Percentiles rank a stretch among this genome's conserved stretches.
Evolutionary conservation across 2,113 vertebrate genomes (phyloP).

Genomic region (Rhinopomastus cyanomelas): DNA sequence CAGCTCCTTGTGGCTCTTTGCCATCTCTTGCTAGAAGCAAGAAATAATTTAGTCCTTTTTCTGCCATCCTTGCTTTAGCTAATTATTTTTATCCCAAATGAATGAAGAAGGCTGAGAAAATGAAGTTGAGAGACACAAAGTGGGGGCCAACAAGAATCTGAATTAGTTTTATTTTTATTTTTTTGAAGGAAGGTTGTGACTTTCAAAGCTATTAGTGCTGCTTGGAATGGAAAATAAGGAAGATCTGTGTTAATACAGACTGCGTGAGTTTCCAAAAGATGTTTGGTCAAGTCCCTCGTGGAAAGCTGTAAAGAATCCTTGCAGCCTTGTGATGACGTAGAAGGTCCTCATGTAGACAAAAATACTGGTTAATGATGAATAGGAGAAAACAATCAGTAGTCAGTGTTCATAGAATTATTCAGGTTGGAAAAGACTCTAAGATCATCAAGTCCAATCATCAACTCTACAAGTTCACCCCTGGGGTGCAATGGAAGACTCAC

Average conservation of each 20-base stretch:
- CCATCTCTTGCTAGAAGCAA: not conserved
- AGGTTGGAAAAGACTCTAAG: no score
- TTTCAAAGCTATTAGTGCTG: not conserved
- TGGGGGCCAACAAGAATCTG: not conserved
- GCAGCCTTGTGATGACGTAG: not conserved
- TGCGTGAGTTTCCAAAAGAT: not conserved
- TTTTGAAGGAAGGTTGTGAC: not conserved
- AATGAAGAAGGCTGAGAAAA: not conserved
- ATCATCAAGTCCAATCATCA: no score
- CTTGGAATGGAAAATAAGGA: not conserved
- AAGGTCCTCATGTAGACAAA: not conserved
- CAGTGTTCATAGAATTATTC: not conserved
- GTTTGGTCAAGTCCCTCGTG: not conserved
- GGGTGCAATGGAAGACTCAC: rapidly evolving
- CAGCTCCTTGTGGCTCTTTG: not conserved
- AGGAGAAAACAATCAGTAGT: not conserved
- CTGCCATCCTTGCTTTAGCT: not conserved
- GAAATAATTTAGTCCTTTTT: not conserved
- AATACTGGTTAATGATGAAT: not conserved
- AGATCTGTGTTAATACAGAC: not conserved
- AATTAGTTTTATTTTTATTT: not conserved
- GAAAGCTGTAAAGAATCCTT: not conserved
- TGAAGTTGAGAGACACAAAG: not conserved
- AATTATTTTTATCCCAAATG: not conserved
- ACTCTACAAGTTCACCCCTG: no score